Evolutionary conservation across 2,888 invertebrate species (phyloP).

Genomic region (Lithophane leautieri): DNA sequence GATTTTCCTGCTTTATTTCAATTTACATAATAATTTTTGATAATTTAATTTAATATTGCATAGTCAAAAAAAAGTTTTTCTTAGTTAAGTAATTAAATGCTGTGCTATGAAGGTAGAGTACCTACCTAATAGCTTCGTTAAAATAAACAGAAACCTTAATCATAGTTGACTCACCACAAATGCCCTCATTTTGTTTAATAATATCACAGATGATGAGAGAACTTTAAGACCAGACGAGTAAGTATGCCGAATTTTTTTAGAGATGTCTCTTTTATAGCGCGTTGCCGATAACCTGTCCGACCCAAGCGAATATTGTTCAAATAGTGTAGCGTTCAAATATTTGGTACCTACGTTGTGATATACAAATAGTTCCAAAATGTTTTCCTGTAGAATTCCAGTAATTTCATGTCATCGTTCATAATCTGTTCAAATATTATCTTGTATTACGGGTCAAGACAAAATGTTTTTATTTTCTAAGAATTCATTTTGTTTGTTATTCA

Average conservation of each 20-base stretch:
- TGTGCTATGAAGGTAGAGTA: too few species aligned
- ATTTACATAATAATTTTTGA: too few species aligned
- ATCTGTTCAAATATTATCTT: conserved; percentile 10
- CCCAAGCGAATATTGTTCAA: conserved; percentile 62
- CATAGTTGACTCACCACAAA: conserved; percentile 70
- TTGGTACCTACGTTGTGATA: conserved; percentile 17
- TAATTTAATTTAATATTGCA: not conserved
- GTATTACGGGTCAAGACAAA: not conserved
- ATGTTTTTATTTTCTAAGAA: conserved; percentile 2
- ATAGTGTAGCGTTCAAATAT: conserved; percentile 62
- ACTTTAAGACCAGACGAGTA: conserved; percentile 32
- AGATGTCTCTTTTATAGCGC: conserved; percentile 67
- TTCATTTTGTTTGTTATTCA: not conserved
- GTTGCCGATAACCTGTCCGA: conserved; percentile 61
- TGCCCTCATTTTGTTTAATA: conserved; percentile 71
- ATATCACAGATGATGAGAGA: conserved; percentile 53
- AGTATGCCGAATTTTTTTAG: conserved; percentile 54
- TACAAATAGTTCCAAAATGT: conserved; percentile 47
- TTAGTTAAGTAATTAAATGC: not conserved
- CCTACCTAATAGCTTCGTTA: not conserved
- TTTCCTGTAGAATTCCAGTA: conserved; percentile 73
- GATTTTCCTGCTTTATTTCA: not conserved
- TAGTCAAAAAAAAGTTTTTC: not conserved
- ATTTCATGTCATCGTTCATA: conserved; percentile 30
- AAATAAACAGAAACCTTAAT: not conserved